phyloP scores from a whole-genome alignment of 2,888 invertebrate species.

The Argynnis bischoffii region DNA sequence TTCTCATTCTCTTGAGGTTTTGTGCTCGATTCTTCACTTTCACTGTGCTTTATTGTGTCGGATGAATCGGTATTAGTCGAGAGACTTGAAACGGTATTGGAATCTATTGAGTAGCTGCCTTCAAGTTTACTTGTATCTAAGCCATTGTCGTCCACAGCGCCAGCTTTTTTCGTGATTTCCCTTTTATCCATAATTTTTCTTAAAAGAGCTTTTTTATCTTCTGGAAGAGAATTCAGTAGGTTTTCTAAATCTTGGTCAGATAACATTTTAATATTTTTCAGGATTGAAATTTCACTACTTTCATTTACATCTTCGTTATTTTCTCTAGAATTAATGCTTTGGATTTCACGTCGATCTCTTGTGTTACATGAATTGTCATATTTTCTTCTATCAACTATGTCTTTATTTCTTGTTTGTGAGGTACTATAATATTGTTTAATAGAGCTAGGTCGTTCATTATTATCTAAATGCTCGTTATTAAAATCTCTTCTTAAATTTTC shows the following conservation, averaged over 20 bases:
- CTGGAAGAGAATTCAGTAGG: slow-evolving; percentile 64
- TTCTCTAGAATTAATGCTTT: slow-evolving; percentile 12
- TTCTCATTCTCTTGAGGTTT: slow-evolving; percentile 50
- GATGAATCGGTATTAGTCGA: slow-evolving; percentile 48
- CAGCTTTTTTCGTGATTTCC: slow-evolving; percentile 75
- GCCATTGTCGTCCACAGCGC: slow-evolving; percentile 64
- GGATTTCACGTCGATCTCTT: slow-evolving; percentile 17
- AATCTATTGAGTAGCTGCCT: slow-evolving; percentile 50
- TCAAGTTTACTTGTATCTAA: slow-evolving; percentile 64
- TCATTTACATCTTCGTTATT: slow-evolving; percentile 40
- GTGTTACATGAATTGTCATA: slow-evolving; percentile 43
- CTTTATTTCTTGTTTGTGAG: slow-evolving; percentile 51
- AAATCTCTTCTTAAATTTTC: slow-evolving; percentile 15
- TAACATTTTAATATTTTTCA: slow-evolving; percentile 67
- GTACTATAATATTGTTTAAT: slow-evolving; percentile 46
- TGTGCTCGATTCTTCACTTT: slow-evolving; percentile 48
- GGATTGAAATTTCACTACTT: slow-evolving; percentile 68
- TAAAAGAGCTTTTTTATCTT: slow-evolving; percentile 66
- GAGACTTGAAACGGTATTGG: slow-evolving; percentile 50
- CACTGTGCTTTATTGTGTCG: slow-evolving; percentile 52
- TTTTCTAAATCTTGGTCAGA: slow-evolving; percentile 67
- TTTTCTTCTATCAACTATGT: slow-evolving; percentile 46
- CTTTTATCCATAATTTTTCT: slow-evolving; percentile 72
- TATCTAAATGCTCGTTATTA: slow-evolving; percentile 18
- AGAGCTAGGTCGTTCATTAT: slow-evolving; percentile 10